Base-by-base conservation (phyloP, 2,888 invertebrate species). In the Falcaria lacertinaria region DNA sequence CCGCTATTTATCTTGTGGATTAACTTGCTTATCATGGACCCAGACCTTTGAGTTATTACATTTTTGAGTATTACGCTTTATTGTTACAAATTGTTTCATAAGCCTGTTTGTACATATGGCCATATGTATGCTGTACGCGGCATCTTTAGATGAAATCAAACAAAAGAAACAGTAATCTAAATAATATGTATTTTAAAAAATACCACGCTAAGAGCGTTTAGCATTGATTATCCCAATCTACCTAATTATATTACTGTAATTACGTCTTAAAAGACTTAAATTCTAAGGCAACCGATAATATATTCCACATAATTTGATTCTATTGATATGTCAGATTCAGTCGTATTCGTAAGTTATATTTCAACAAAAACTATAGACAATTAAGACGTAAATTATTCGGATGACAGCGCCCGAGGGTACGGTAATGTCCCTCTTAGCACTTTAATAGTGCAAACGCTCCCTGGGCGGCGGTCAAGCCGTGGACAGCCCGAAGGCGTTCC, bases 371-470 rank as follows among this genome's bases (percentile, higher is more conserved):
- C 70, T 57, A 62, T 61, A 69, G 65, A 66, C 81, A 84, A 87
- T 88, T 85, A 86, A 78, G 74, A 75, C 78, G 80, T 77, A 85
- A 85, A 80, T 85, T 85, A 87, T 85, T 80, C 85, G 79, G 77
- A 80, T 73, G 81, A 82, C 79, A 78, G 69, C 60, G 46, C 85
- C 82, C 84, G 77, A 74, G 82, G 79, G 78, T 74, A 59, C 64
- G 71, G 70, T 87, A 86, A 88, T 85, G 79, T 69, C 85, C 76
- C 87, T 85, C 85, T 89, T 88, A 88, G 86, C 87, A 84, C 87
- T 87, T 87, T 84, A 85, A 88, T 88, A 85, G 88, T 81, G 70
- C 65, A 65, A 64, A n/a, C 19, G 36, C 67, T 75, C 81, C 80
- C 79, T 54, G 56, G 66, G 60, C 72, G 69, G 63, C 76, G 86